Conservation (phyloP, 2,113 vertebrate genomes). For the Brienomyrus longianalis region DNA sequence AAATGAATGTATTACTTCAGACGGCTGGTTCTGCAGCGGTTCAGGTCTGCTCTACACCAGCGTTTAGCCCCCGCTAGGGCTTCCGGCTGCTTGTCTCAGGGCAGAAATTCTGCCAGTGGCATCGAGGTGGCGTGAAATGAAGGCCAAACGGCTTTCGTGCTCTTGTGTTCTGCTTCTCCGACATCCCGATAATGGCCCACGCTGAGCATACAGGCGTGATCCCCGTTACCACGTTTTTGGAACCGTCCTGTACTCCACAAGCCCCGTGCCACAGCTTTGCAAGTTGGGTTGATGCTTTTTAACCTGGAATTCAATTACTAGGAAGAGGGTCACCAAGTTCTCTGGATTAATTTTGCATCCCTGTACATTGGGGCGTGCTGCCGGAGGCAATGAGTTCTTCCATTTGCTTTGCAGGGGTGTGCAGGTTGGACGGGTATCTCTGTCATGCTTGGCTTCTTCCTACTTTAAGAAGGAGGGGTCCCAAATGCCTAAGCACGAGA, state of each 20-base stretch:
- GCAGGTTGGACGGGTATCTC: not conserved
- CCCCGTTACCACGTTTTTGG: not conserved
- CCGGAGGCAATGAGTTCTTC: not conserved
- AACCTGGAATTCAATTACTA: slow-evolving; percentile 18
- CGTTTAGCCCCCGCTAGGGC: not conserved
- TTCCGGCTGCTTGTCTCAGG: not conserved
- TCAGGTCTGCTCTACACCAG: not conserved
- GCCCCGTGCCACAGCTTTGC: not conserved
- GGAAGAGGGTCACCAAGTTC: not conserved
- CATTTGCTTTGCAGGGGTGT: not conserved
- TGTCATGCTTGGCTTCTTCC: not conserved
- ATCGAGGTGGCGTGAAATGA: slow-evolving; percentile 16
- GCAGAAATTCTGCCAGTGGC: not conserved
- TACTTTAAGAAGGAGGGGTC: not conserved
- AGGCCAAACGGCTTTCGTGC: not conserved
- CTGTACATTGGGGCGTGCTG: not conserved
- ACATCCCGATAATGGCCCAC: not conserved
- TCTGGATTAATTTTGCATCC: slow-evolving; percentile 22
- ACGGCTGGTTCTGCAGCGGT: not conserved
- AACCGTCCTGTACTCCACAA: not conserved
- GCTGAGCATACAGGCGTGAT: not conserved
- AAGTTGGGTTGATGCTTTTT: slow-evolving; percentile 5
- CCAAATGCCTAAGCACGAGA: not conserved
- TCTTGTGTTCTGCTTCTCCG: not conserved
- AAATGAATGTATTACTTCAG: not conserved